phyloP scores from a whole-genome alignment of 2,113 vertebrate genomes.

The Pterophyllum scalare region DNA sequence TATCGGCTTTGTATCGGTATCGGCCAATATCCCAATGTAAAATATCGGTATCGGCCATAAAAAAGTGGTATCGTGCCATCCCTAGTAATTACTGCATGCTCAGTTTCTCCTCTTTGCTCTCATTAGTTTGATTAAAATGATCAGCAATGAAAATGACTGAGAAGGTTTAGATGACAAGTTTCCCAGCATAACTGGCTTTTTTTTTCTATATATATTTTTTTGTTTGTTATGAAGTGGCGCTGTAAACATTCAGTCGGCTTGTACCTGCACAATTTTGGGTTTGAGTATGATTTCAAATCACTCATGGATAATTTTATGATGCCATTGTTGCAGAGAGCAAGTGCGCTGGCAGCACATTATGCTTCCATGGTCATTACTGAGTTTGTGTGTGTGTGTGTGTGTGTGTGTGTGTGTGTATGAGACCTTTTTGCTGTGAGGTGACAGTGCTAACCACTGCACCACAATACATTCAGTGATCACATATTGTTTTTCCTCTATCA shows the following conservation, averaged over 20 bases:
- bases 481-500: background rate
- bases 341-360: constrained; percentile 26
- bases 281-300: constrained; percentile 1
- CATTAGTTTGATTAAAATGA: constrained; percentile 51
- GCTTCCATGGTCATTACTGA: constrained; percentile 10
- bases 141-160: constrained; percentile 25
- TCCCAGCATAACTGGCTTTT: background rate
- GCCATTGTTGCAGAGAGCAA: constrained; percentile 21
- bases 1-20: too few species aligned
- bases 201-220: background rate
- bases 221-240: background rate
- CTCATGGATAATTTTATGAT: constrained; percentile 17
- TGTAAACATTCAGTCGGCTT: background rate
- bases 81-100: constrained; percentile 66
- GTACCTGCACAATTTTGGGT: constrained; percentile 25
- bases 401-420: background rate
- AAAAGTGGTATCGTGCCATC: too few species aligned
- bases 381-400: background rate
- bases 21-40: too few species aligned
- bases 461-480: background rate
- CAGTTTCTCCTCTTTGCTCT: constrained; percentile 43
- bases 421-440: background rate
- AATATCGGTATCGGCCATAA: too few species aligned
- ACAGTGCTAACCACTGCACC: background rate
- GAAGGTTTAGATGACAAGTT: background rate